Evolutionary conservation across 1,140 invertebrate genomes (phyloP).

Genomic region (Potamilus streckersoni): DNA sequence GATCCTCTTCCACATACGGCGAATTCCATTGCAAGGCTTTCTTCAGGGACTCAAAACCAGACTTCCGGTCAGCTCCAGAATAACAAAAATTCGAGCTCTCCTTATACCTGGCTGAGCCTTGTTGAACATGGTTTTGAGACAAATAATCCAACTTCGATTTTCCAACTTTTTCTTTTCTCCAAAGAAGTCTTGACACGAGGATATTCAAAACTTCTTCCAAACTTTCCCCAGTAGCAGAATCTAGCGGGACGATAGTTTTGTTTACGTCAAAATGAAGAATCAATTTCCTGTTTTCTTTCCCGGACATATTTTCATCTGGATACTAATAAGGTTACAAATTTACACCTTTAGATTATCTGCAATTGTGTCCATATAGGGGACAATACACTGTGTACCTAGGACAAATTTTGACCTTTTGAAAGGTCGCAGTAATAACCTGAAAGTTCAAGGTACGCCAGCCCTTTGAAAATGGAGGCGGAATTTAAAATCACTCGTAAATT

Average conservation of each 20-base stretch:
- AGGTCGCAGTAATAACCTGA: too few relatives aligned
- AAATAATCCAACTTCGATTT: conserved; percentile 11
- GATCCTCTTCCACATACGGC: conserved; percentile 19
- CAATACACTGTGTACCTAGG: too few relatives aligned
- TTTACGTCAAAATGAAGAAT: conserved; percentile 29
- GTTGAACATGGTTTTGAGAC: background rate
- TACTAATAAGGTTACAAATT: background rate
- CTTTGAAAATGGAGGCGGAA: too few relatives aligned
- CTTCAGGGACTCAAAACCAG: conserved; percentile 16
- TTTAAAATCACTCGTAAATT: too few relatives aligned
- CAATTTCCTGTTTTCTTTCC: conserved; percentile 12
- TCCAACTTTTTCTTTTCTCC: conserved; percentile 19
- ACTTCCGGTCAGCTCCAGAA: conserved; percentile 17
- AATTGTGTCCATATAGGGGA: too few relatives aligned
- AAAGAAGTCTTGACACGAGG: conserved; percentile 18
- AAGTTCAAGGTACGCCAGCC: too few relatives aligned
- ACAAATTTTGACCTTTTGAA: too few relatives aligned
- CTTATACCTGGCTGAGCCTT: conserved; percentile 11
- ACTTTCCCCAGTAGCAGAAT: conserved; percentile 29
- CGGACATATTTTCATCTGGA: background rate
- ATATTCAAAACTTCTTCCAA: conserved; percentile 25
- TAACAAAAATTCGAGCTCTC: conserved; percentile 7
- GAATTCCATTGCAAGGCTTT: conserved; percentile 14
- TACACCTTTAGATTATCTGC: too few relatives aligned
- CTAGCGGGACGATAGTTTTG: conserved; percentile 31